Base-by-base conservation (phyloP, 2,113 vertebrate genomes). In the Poeciliopsis turrubarensis region DNA sequence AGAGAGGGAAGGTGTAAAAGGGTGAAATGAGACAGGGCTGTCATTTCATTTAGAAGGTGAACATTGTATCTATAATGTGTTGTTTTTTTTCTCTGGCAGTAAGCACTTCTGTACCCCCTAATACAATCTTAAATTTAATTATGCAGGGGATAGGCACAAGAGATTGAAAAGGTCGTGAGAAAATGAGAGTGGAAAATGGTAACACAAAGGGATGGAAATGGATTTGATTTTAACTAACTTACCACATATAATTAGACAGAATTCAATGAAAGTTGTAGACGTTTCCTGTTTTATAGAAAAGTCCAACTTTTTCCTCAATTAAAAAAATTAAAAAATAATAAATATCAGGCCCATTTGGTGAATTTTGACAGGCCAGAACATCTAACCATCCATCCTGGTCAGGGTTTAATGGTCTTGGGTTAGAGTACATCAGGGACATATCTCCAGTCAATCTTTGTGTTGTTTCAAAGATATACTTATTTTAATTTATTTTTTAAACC, bases 11-110 rank as follows among this genome's bases (percentile, higher is more conserved):
- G 41, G 63, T n/a, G 66, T 65, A 70, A 65, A 82, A 57, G 77
- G 73, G 63, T 80, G 75, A 89, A 86, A 79, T 78, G 60, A 81
- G 61, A 80, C 73, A 80, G 68, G 77, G 67, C 83, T 75, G 84
- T 83, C 78, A 77, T 75, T 72, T 77, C 19, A 66, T 83, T 84
- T 83, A 78, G 75, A 75, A 74, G 65, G 67, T 81, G 80, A 87
- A 81, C 68, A 73, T 78, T 84, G 83, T 66, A 87, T 78, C 25
- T 75, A 66, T 31, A 79, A 62, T 69, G 66, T 72, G 69, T 69
- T 69, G 47, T 41, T 41, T 71, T 51, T 78, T 70, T 51, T 57
- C 34, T 71, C 77, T 68, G 32, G 66, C 69, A 74, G 79, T 72
- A 70, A 76, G 34, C 73, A 80, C 67, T 41, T 75, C 57, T 73